Conservation (phyloP, 2,888 invertebrate species). For the Clitarchus hookeri region DNA sequence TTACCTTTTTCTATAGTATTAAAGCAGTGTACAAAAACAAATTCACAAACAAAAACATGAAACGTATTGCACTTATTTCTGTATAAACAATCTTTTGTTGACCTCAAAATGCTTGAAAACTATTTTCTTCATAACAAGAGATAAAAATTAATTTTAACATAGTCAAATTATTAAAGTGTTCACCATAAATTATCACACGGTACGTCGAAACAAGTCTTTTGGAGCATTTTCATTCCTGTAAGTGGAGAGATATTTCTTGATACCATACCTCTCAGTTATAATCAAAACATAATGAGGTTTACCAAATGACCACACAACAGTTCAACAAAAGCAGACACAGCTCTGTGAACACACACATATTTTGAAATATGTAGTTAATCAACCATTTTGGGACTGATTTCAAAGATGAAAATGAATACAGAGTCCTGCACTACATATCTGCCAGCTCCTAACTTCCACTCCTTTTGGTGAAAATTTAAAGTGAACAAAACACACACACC, state of each 20-base stretch:
- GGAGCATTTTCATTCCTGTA: too few species aligned
- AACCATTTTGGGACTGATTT: not conserved
- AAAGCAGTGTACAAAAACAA: not conserved
- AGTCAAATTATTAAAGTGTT: not conserved
- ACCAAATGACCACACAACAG: not conserved
- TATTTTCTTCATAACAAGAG: not conserved
- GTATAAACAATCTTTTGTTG: not conserved
- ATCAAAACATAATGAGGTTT: not conserved
- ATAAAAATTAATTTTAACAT: not conserved
- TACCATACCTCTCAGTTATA: not conserved
- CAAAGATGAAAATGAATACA: not conserved
- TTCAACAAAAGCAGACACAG: not conserved
- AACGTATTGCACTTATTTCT: not conserved
- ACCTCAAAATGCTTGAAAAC: not conserved
- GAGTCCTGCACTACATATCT: not conserved
- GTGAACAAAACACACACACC: not conserved
- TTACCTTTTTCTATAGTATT: too few species aligned
- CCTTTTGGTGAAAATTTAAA: not conserved
- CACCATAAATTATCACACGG: not conserved
- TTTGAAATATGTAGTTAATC: not conserved
- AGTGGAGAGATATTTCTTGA: too few species aligned
- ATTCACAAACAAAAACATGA: not conserved
- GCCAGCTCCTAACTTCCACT: not conserved
- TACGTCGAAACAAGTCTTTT: too few species aligned
- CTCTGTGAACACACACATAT: not conserved